These are phyloP conservation scores for Salmo trutta DNA, from an alignment of 2,797 vertebrate genomes.

Conservation along the genomic window DNA sequence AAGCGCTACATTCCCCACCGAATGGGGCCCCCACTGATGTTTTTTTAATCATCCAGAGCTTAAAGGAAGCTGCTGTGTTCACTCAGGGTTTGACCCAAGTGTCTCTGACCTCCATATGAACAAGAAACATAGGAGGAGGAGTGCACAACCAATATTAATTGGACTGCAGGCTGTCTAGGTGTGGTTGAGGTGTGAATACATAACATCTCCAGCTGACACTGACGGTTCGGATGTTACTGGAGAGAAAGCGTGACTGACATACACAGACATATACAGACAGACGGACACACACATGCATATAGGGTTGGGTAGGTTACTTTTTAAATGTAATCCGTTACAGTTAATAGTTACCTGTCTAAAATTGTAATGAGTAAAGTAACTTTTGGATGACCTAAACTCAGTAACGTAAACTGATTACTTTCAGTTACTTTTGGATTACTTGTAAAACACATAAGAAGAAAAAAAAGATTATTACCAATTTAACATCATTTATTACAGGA, in stretches of 20 bases:
- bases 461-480: too few species aligned
- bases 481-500: too few species aligned
- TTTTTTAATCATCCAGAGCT: too few species aligned
- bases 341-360: too few species aligned
- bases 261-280: constrained; percentile 5
- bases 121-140: too few species aligned
- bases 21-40: neutral
- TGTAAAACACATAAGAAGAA: too few species aligned
- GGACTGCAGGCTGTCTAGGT: neutral
- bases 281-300: neutral
- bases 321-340: too few species aligned
- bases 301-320: too few species aligned
- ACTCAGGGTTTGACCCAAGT: neutral
- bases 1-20: neutral
- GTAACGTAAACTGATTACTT: too few species aligned
- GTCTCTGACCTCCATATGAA: neutral
- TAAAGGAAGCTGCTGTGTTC: neutral
- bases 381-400: too few species aligned
- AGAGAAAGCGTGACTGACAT: neutral
- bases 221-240: neutral
- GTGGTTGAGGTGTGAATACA: neutral
- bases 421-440: too few species aligned
- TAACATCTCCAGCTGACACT: neutral
- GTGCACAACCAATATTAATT: neutral
- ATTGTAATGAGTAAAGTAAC: too few species aligned